Conservation (phyloP, 2,888 invertebrate species). For the Macrophya annulata region DNA sequence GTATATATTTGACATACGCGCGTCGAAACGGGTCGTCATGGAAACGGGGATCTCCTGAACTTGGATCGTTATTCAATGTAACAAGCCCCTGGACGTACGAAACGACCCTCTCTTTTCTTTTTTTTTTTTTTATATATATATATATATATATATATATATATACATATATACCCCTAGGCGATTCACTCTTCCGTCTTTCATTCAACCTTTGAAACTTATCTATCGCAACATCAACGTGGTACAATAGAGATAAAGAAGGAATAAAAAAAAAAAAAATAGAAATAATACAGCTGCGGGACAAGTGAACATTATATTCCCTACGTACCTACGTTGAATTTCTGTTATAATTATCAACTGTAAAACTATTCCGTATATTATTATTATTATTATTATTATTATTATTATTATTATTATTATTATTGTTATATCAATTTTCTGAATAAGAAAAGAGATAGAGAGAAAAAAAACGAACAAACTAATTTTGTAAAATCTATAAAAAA, state of each 20-base stretch:
- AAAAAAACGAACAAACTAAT: background rate
- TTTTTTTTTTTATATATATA: too few relatives aligned
- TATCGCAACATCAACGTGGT: constrained; percentile 6
- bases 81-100: constrained; percentile 39
- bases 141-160: too few relatives aligned
- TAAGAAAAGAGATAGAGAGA: background rate
- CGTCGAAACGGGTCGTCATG: constrained; percentile 41
- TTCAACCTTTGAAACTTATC: constrained; percentile 46
- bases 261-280: background rate
- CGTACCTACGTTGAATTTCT: background rate
- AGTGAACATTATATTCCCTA: background rate
- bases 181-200: constrained; percentile 45
- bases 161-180: constrained; percentile 14
- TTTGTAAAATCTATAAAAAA: background rate
- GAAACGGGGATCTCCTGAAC: constrained; percentile 47
- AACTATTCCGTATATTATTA: too few relatives aligned
- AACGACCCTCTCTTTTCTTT: constrained; percentile 50
- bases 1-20: constrained; percentile 47
- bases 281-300: background rate
- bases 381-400: background rate
- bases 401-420: background rate
- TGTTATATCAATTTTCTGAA: background rate
- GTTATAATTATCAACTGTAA: background rate
- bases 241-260: background rate
- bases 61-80: constrained; percentile 56